Conservation (phyloP, 2,797 vertebrate genomes). For the Intellagama lesueurii region DNA sequence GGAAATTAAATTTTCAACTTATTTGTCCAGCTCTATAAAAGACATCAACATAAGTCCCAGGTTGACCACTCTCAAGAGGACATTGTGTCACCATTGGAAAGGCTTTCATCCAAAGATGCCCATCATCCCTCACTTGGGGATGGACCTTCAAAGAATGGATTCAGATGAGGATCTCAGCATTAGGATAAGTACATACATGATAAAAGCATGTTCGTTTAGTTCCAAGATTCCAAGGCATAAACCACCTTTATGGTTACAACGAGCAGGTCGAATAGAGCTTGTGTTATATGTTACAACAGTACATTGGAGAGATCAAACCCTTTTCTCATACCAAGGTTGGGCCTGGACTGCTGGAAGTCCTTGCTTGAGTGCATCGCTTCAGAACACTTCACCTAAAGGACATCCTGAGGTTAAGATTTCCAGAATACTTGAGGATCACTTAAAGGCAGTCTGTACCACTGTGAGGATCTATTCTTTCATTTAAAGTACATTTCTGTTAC, state of each 20-base stretch:
- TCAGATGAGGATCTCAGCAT: no score
- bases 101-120: neutral
- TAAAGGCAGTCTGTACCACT: neutral
- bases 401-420: neutral
- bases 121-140: neutral
- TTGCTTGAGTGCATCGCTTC: neutral
- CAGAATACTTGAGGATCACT: constrained; percentile 2
- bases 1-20: no score
- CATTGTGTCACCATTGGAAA: neutral
- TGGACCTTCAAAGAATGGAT: neutral
- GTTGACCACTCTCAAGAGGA: neutral
- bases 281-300: neutral
- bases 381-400: neutral
- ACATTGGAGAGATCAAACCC: neutral
- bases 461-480: neutral
- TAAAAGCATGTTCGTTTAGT: neutral
- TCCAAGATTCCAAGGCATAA: neutral
- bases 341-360: neutral
- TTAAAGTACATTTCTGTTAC: neutral
- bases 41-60: neutral
- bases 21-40: neutral
- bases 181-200: neutral
- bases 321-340: neutral
- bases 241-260: neutral
- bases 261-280: neutral